These are phyloP conservation scores for Mechanitis mazaeus DNA, from an alignment of 2,888 invertebrate genomes.

Conservation along the genomic window DNA sequence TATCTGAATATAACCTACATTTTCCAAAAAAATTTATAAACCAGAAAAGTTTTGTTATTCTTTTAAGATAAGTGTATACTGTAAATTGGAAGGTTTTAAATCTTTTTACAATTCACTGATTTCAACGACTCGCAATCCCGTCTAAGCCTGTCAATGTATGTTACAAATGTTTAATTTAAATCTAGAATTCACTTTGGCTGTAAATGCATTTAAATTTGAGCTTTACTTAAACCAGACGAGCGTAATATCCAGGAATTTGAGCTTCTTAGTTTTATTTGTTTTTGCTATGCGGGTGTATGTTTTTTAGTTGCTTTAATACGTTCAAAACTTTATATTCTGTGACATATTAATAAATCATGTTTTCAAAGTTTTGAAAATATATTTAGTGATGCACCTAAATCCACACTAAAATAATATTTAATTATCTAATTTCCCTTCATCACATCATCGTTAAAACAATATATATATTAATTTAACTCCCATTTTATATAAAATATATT, in stretches of 20 bases:
- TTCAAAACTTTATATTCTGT: no score
- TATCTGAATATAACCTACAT: no score
- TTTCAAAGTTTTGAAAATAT: no score
- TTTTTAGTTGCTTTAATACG: neutral
- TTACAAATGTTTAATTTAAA: slow-evolving; percentile 31
- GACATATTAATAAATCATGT: no score
- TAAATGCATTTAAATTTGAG: slow-evolving; percentile 5
- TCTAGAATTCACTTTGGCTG: slow-evolving; percentile 9
- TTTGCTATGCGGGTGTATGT: neutral
- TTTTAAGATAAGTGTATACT: no score
- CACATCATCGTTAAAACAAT: no score
- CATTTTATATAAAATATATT: neutral
- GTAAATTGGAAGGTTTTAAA: neutral
- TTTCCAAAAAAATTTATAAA: no score
- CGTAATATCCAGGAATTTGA: neutral
- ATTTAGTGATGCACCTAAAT: no score
- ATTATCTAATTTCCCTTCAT: no score
- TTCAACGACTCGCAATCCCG: neutral
- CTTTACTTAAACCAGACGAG: neutral
- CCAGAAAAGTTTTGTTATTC: no score
- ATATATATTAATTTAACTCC: no score
- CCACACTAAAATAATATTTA: no score
- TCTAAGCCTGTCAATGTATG: neutral
- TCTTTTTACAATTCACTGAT: neutral
- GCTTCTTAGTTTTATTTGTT: neutral